Evolutionary conservation across 2,797 vertebrate species (phyloP).

Genomic region (Pseudomugil gertrudae): DNA sequence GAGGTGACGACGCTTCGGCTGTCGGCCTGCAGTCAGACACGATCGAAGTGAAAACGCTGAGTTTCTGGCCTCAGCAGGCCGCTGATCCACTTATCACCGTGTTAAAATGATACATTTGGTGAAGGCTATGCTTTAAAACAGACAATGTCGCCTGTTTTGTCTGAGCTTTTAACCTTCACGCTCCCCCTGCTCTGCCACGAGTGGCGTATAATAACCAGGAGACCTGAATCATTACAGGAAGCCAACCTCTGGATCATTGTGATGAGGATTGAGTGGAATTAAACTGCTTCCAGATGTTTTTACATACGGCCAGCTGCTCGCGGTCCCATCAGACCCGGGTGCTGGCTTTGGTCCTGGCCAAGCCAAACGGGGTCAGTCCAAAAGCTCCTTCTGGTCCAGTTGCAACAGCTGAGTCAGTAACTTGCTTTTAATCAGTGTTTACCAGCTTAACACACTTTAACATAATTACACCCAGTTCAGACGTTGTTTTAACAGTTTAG

Average conservation of each 20-base stretch:
- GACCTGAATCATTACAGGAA: conserved; percentile 15
- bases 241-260: conserved; percentile 52
- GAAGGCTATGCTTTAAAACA: background rate
- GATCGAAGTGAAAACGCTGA: background rate
- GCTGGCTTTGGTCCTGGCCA: background rate
- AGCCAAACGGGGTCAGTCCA: conserved; percentile 39
- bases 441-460: background rate
- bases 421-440: background rate
- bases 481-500: background rate
- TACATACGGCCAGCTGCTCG: conserved; percentile 52
- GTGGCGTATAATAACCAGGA: background rate
- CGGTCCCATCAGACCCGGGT: conserved; percentile 22
- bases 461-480: background rate
- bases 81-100: background rate
- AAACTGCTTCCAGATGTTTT: conserved; percentile 71
- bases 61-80: background rate
- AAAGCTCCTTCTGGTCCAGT: conserved; percentile 48
- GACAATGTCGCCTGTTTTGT: background rate
- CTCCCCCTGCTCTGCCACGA: conserved; percentile 2
- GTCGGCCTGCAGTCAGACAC: background rate
- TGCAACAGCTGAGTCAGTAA: conserved; percentile 10
- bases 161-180: background rate
- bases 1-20: too few species aligned
- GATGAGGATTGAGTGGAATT: conserved; percentile 62
- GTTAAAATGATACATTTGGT: background rate